These are phyloP conservation scores for Dascillus cervinus DNA, from an alignment of 2,888 invertebrate species.

Conservation along the genomic window DNA sequence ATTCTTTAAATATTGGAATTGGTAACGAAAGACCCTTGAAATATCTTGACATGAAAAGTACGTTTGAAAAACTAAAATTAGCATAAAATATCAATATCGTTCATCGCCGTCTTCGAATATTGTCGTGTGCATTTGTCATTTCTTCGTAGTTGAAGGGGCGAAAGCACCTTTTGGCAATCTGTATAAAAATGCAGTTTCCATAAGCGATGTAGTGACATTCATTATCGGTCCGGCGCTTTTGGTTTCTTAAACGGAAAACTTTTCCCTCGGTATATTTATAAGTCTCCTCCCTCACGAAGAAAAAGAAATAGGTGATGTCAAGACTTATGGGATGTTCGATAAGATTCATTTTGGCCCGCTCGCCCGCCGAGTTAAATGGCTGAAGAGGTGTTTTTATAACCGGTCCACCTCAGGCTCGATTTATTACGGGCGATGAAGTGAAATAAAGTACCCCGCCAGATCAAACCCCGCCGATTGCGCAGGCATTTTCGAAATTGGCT, in stretches of 20 bases:
- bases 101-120: too few relatives aligned
- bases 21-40: too few relatives aligned
- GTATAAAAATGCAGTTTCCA: too few relatives aligned
- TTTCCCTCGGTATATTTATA: conserved; percentile 44
- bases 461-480: conserved; percentile 33
- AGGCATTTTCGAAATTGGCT: conserved; percentile 29
- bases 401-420: conserved; percentile 35
- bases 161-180: too few relatives aligned
- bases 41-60: too few relatives aligned
- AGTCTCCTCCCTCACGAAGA: conserved; percentile 39
- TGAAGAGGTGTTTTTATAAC: conserved; percentile 39
- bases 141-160: too few relatives aligned
- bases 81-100: too few relatives aligned
- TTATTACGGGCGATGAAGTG: conserved; percentile 34
- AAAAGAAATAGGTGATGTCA: conserved; percentile 47
- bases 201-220: conserved; percentile 27
- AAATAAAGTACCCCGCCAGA: conserved; percentile 33
- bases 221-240: conserved; percentile 27
- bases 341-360: conserved; percentile 44
- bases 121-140: too few relatives aligned
- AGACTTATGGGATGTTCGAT: conserved; percentile 48
- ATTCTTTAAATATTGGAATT: too few relatives aligned
- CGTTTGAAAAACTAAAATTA: too few relatives aligned
- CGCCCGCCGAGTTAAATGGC: conserved; percentile 37
- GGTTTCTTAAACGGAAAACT: conserved; percentile 43